phyloP scores from a whole-genome alignment of 2,113 vertebrate genomes.

The Gymnobelideus leadbeateri region DNA sequence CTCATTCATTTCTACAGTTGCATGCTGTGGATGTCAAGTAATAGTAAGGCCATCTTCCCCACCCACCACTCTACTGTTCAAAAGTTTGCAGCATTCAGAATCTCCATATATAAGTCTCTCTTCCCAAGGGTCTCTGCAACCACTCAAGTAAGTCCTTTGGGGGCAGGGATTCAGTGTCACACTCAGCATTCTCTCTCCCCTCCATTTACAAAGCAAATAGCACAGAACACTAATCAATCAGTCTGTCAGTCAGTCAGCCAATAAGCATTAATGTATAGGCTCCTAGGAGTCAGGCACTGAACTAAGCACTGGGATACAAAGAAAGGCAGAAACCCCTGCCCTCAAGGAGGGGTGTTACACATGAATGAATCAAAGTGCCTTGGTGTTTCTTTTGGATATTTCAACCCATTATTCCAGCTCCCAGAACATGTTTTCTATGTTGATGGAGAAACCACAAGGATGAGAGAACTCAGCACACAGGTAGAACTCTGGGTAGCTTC shows the following conservation, averaged over 20 bases:
- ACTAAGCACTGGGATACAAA: background rate
- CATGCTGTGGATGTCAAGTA: background rate
- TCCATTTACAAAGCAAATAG: background rate
- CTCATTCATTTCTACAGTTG: background rate
- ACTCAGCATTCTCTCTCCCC: background rate
- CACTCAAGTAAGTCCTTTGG: background rate
- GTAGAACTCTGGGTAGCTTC: background rate
- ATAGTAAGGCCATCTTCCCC: background rate
- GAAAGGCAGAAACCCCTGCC: background rate
- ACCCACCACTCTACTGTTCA: background rate
- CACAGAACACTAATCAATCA: background rate
- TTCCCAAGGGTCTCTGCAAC: background rate
- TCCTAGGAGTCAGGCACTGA: background rate
- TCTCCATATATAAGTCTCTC: background rate
- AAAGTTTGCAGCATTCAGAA: background rate
- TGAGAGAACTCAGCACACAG: constrained; percentile 12
- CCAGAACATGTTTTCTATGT: background rate
- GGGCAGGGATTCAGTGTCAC: background rate
- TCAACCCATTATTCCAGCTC: background rate
- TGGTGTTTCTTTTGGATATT: constrained; percentile 4
- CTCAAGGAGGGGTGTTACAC: background rate
- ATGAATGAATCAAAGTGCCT: background rate
- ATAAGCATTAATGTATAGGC: background rate
- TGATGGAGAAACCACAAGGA: background rate
- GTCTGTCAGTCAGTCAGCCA: background rate